Evolutionary conservation across 35 echinoderm and acorn worm species (phyloP), one percentile per base, ranked within the genome.

Genomic region (Nesometra sesokonis): DNA sequence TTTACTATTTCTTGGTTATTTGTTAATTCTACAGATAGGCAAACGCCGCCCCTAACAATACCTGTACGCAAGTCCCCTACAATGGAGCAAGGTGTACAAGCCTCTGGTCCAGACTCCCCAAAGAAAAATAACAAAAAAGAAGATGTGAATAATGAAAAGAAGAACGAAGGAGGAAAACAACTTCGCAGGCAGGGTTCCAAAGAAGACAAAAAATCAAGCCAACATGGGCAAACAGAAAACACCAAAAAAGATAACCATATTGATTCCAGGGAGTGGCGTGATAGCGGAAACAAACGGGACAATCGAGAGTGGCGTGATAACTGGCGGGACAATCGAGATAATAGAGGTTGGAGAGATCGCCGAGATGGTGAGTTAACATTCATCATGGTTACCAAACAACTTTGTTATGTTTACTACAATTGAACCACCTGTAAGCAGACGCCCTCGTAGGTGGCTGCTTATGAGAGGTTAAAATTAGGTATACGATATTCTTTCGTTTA

Each of bases 31-130:
- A 43, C 38, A 43, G 38, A 78, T 78, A 67, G 86, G 15, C 86
- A 86, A 0, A 86, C 91, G 0, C 91, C 94, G 82, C 89, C 89
- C 37, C 78, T 84, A 37, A 85, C 86, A 0, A 36, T 36, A 34
- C 32, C 79, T 0, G 33, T 38, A 4, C 84, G 95, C 23, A 52
- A 88, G 36, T 97, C 95, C 0, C 95, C 95, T 0, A 97, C 95
- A 30, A 97, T 97, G 95, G 95, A 97, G 77, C 95, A 97, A 80
- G 95, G 89, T 31, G 95, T 97, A 4, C 95, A 97, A 84, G 95
- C 95, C 30, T 93, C 94, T 80, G 94, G 91, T 27, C 88, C 92
- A 11, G 40, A 84, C 76, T 90, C 40, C 32, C 95, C 84, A 39
- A 81, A 88, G 82, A 97, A 84, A 84, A 82, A 52, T 34, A 90